Evolutionary conservation across 2,113 vertebrate species (phyloP).

Genomic region (Morone saxatilis): DNA sequence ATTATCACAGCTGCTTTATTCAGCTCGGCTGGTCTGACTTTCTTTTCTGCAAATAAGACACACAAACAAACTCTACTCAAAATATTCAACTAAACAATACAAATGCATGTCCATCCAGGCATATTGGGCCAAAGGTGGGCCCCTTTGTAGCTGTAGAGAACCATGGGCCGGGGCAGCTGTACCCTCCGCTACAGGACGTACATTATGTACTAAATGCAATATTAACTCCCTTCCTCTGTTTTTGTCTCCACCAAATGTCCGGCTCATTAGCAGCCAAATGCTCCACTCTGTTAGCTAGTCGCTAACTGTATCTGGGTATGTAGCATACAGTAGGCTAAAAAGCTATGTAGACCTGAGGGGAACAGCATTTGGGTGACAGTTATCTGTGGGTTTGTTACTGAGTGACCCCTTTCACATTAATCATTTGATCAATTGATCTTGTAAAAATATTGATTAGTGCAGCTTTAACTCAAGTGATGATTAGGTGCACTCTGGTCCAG

Average conservation of each 20-base stretch:
- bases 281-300: neutral
- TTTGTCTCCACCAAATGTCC: neutral
- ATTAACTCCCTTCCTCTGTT: neutral
- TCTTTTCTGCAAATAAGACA: too few relatives aligned
- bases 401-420: neutral
- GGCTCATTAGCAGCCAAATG: neutral
- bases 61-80: too few relatives aligned
- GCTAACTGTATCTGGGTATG: neutral
- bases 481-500: neutral
- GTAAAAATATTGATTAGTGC: neutral
- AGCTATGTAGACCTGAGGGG: too few relatives aligned
- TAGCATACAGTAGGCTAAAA: too few relatives aligned
- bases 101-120: too few relatives aligned
- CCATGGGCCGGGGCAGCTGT: too few relatives aligned
- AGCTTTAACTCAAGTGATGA: neutral
- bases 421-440: neutral
- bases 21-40: too few relatives aligned
- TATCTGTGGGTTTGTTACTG: neutral
- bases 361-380: neutral
- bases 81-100: too few relatives aligned
- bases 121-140: too few relatives aligned
- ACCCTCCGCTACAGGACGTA: too few relatives aligned
- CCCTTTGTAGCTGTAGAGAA: too few relatives aligned
- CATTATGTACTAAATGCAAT: neutral
- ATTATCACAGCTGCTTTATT: too few relatives aligned